phyloP scores from a whole-genome alignment of 2,797 vertebrate genomes.

The Siniperca obscura region DNA sequence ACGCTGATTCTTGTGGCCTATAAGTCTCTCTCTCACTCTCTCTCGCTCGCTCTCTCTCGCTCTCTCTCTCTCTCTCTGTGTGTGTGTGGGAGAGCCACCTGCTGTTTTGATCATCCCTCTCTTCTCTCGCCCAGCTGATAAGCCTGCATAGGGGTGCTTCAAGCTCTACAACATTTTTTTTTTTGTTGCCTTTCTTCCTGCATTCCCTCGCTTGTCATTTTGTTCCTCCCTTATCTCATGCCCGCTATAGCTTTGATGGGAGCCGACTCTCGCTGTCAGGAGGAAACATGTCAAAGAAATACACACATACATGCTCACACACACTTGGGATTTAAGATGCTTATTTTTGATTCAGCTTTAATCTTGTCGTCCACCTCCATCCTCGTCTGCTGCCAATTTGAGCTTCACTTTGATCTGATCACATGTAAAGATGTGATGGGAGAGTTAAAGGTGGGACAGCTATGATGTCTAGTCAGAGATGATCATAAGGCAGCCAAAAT shows the following conservation, averaged over 20 bases:
- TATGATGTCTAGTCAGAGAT: constrained; percentile 40
- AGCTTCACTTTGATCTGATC: constrained; percentile 66
- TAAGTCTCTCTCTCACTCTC: constrained; percentile 11
- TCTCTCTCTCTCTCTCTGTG: constrained; percentile 29
- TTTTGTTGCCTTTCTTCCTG: neutral
- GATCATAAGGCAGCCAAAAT: constrained; percentile 27
- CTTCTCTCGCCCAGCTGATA: constrained; percentile 65
- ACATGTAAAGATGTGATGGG: constrained; percentile 43
- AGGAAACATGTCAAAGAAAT: constrained; percentile 48
- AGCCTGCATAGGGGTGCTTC: constrained; percentile 41
- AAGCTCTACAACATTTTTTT: constrained; percentile 37
- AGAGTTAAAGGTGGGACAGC: constrained; percentile 48
- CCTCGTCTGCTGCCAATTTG: constrained; percentile 65
- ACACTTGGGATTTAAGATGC: constrained; percentile 64
- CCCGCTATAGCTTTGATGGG: constrained; percentile 43
- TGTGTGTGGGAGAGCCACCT: constrained; percentile 75
- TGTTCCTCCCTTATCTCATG: constrained; percentile 41
- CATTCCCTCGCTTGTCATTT: constrained; percentile 45
- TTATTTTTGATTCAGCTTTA: constrained; percentile 71
- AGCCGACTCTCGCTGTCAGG: constrained; percentile 43
- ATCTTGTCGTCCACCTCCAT: constrained; percentile 71
- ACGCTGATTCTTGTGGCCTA: constrained; percentile 55
- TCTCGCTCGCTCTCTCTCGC: constrained; percentile 20
- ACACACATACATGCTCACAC: neutral
- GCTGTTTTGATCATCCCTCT: constrained; percentile 73